Evolutionary conservation across 2,888 invertebrate genomes (phyloP).

Genomic region (Dinocampus coccinellae): DNA sequence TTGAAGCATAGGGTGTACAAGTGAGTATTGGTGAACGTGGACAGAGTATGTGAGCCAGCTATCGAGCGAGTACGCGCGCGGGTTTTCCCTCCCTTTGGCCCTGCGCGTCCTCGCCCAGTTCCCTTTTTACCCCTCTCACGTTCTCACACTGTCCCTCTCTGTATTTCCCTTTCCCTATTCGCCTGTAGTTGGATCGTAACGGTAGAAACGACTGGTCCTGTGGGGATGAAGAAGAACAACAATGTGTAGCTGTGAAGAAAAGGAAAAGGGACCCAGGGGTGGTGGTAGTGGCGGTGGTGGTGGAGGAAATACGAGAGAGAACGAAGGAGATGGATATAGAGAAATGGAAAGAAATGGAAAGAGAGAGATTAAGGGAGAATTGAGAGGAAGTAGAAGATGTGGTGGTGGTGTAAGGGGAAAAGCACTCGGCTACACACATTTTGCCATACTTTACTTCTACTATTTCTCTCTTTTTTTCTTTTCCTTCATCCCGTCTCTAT

Average conservation of each 20-base stretch:
- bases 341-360: background rate
- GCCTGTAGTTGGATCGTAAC: slow-evolving; percentile 26
- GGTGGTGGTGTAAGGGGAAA: slow-evolving; percentile 44
- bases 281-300: too few relatives aligned
- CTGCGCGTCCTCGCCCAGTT: slow-evolving; percentile 45
- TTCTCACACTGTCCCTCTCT: slow-evolving; percentile 6
- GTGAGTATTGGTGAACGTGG: slow-evolving; percentile 56
- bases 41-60: slow-evolving; percentile 65
- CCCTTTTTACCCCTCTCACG: slow-evolving; percentile 58
- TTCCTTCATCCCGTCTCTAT: slow-evolving; percentile 34
- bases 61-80: slow-evolving; percentile 68
- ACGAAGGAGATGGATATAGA: too few relatives aligned
- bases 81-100: slow-evolving; percentile 52
- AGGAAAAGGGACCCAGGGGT: too few relatives aligned
- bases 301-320: too few relatives aligned
- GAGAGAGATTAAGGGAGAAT: background rate
- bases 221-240: slow-evolving; percentile 35
- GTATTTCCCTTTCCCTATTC: slow-evolving; percentile 51
- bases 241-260: slow-evolving; percentile 6
- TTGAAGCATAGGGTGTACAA: slow-evolving; percentile 30
- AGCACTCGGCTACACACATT: slow-evolving; percentile 59
- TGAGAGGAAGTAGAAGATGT: slow-evolving; percentile 47
- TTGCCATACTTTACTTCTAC: slow-evolving; percentile 58
- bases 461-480: too few relatives aligned
- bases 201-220: slow-evolving; percentile 48